Conservation (phyloP, 2,888 invertebrate species). For the Eupithecia exiguata region DNA sequence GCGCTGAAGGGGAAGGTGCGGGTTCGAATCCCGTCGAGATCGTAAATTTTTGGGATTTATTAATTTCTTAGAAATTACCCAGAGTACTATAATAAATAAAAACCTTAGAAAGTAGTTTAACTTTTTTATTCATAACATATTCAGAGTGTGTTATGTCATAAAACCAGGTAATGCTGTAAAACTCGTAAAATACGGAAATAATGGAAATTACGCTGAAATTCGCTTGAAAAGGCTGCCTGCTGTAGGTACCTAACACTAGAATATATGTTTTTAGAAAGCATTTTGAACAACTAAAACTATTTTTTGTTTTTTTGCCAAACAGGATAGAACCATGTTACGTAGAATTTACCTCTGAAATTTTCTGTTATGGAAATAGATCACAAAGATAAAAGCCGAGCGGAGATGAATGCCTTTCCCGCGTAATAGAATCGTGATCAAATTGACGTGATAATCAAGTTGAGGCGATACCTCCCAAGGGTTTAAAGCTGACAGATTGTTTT, state of each 20-base stretch:
- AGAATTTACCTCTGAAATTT: background rate
- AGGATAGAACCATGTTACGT: background rate
- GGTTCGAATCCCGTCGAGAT: no score
- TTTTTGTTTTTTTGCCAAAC: background rate
- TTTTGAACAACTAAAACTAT: background rate
- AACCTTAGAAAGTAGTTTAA: background rate
- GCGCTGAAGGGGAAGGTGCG: no score
- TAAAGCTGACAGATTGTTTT: background rate
- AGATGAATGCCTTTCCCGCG: background rate
- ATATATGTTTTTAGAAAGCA: background rate
- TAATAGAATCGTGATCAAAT: constrained; percentile 8
- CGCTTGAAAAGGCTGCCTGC: background rate
- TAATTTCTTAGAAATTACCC: no score
- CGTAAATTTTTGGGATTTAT: no score
- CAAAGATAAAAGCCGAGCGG: background rate
- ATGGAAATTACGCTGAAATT: constrained; percentile 31
- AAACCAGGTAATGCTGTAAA: constrained; percentile 34
- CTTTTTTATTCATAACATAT: constrained; percentile 4
- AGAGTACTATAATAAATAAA: no score
- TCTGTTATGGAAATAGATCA: background rate
- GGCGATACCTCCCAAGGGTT: background rate
- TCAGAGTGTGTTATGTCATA: constrained; percentile 24
- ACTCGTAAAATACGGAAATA: constrained; percentile 38
- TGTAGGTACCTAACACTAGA: background rate
- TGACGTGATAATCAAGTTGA: constrained; percentile 3